Evolutionary conservation across 1,140 invertebrate genomes (phyloP).

Genomic region (Acromyrmex echinatior): DNA sequence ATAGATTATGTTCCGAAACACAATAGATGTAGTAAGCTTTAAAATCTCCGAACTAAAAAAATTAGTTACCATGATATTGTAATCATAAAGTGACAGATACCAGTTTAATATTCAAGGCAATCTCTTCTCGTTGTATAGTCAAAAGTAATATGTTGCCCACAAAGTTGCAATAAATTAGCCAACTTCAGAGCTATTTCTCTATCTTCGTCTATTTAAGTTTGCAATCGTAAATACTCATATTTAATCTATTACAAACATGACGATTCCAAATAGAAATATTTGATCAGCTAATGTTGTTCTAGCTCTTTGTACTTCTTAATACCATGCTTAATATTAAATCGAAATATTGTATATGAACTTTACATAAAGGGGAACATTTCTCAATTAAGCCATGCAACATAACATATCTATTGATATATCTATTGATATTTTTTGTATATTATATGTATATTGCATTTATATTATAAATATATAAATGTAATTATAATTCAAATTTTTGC

Average conservation of each 20-base stretch:
- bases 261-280: constrained; percentile 6
- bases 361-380: background rate
- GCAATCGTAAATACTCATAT: constrained; percentile 39
- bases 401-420: background rate
- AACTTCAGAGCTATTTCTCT: background rate
- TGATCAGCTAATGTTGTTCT: constrained; percentile 9
- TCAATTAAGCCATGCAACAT: background rate
- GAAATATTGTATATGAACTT: background rate
- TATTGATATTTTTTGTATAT: background rate
- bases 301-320: background rate
- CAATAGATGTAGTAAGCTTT: too few relatives aligned
- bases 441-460: background rate
- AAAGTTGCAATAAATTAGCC: constrained; percentile 45
- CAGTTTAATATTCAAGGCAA: constrained; percentile 41
- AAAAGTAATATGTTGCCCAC: constrained; percentile 28
- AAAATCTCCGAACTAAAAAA: background rate
- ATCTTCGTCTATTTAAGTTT: constrained; percentile 32
- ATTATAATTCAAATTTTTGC: background rate
- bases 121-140: background rate
- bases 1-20: background rate
- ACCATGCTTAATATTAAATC: background rate
- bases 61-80: constrained; percentile 25
- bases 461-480: background rate
- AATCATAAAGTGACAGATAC: constrained; percentile 44
- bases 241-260: constrained; percentile 21